Conservation (phyloP, 2,113 vertebrate genomes). For the Bubo bubo region DNA sequence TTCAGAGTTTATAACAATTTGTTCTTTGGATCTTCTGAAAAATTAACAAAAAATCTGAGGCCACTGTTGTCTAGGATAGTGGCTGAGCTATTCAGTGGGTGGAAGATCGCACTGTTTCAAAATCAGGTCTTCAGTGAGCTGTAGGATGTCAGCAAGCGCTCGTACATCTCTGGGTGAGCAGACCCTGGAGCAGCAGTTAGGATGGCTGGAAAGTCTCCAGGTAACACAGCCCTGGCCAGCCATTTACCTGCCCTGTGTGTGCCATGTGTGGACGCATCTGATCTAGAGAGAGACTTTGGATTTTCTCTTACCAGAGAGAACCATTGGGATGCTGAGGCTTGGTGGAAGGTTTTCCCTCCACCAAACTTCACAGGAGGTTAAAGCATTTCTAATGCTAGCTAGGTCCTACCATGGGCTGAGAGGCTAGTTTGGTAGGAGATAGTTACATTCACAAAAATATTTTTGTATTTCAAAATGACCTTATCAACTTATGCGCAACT, state of each 20-base stretch:
- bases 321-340: accelerated
- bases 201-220: not conserved
- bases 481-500: not conserved
- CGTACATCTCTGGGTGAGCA: not conserved
- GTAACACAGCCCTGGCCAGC: not conserved
- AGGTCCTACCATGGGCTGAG: not conserved
- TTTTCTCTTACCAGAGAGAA: not conserved
- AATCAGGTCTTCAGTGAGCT: not conserved
- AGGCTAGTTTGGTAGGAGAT: not conserved
- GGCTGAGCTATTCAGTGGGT: not conserved
- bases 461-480: not conserved
- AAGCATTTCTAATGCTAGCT: not conserved
- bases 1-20: not conserved
- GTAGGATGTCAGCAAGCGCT: accelerated
- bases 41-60: not conserved
- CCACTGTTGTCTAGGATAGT: not conserved
- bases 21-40: not conserved
- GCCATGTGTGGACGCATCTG: accelerated
- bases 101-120: not conserved
- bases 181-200: not conserved
- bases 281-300: not conserved
- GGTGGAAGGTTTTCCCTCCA: not conserved
- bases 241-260: not conserved
- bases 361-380: not conserved
- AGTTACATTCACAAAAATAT: not conserved